These are phyloP conservation scores for Mastacembelus armatus DNA, from an alignment of 2,797 vertebrate species.

Conservation along the genomic window DNA sequence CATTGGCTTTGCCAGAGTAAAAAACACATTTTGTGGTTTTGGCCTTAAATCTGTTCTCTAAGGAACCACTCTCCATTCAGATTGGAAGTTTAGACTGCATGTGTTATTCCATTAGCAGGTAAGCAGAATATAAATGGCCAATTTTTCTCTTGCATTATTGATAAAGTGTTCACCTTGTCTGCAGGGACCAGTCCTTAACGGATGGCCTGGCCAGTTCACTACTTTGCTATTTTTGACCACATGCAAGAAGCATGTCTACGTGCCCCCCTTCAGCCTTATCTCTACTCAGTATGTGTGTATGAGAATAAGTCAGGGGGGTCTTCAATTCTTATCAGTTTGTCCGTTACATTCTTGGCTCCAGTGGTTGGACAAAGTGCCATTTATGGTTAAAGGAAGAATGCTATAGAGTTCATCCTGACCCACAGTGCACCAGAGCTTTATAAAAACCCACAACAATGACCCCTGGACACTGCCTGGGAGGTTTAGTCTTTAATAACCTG, in stretches of 20 bases:
- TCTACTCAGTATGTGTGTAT: conserved; percentile 24
- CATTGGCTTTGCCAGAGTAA: conserved; percentile 6
- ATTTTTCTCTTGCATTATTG: conserved; percentile 55
- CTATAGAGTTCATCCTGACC: conserved; percentile 49
- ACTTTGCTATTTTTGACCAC: conserved; percentile 66
- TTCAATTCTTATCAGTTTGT: conserved; percentile 76
- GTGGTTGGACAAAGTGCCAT: conserved; percentile 65
- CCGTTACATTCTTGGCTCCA: conserved; percentile 79
- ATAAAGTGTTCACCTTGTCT: conserved; percentile 33
- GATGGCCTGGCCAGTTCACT: conserved; percentile 32
- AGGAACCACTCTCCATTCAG: conserved; percentile 5
- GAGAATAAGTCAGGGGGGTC: conserved; percentile 37
- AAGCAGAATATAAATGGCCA: conserved; percentile 25
- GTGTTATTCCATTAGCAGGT: conserved; percentile 46
- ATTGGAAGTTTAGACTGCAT: conserved; percentile 28
- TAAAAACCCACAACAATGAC: conserved; percentile 53
- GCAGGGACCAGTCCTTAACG: conserved; percentile 29
- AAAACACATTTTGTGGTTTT: conserved; percentile 13
- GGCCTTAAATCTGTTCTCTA: conserved; percentile 5
- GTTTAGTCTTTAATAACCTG: conserved; percentile 5
- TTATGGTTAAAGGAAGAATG: conserved; percentile 69
- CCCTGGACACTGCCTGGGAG: conserved; percentile 12
- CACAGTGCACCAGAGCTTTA: conserved; percentile 73
- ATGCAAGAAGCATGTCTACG: conserved; percentile 55
- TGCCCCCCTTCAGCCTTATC: conserved; percentile 65